These are phyloP conservation scores for Mastacembelus armatus DNA, from an alignment of 2,797 vertebrate genomes.

Conservation along the genomic window DNA sequence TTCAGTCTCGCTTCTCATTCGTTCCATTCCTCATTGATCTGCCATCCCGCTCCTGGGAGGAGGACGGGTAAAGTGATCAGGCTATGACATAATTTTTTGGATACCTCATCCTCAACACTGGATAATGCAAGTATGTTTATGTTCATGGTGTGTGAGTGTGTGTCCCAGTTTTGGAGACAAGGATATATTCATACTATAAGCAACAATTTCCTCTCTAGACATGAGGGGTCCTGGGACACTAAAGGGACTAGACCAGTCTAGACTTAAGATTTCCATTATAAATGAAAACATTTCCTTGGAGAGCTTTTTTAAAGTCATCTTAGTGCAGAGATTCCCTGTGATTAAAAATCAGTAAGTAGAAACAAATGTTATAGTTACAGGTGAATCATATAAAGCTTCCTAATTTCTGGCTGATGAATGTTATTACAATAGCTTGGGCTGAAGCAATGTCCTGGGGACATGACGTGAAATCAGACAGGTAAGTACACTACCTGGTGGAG, in stretches of 20 bases:
- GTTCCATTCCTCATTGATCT: conserved; percentile 80
- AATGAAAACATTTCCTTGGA: conserved; percentile 52
- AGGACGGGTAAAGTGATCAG: conserved; percentile 77
- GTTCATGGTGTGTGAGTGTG: conserved; percentile 39
- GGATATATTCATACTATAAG: conserved; percentile 59
- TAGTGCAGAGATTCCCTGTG: background rate
- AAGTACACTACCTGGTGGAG: conserved; percentile 65
- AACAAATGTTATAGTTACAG: conserved; percentile 11
- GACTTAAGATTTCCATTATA: conserved; percentile 68
- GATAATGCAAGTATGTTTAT: conserved; percentile 47
- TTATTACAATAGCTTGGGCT: conserved; percentile 22
- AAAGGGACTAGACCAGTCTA: conserved; percentile 64
- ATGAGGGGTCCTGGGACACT: conserved; percentile 63
- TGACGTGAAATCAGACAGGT: conserved; percentile 61
- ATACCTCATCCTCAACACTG: conserved; percentile 63
- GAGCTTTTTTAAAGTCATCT: conserved; percentile 5
- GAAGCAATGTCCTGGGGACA: conserved; percentile 56
- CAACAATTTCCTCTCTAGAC: conserved; percentile 76
- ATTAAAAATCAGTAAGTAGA: conserved; percentile 32
- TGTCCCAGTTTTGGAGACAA: conserved; percentile 26
- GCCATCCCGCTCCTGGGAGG: conserved; percentile 44
- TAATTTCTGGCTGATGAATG: conserved; percentile 13
- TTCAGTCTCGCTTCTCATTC: conserved; percentile 64
- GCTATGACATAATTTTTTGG: conserved; percentile 77
- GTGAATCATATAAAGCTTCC: conserved; percentile 53